phyloP scores from a whole-genome alignment of 2,113 vertebrate species.

The Tylochromis polylepis region DNA sequence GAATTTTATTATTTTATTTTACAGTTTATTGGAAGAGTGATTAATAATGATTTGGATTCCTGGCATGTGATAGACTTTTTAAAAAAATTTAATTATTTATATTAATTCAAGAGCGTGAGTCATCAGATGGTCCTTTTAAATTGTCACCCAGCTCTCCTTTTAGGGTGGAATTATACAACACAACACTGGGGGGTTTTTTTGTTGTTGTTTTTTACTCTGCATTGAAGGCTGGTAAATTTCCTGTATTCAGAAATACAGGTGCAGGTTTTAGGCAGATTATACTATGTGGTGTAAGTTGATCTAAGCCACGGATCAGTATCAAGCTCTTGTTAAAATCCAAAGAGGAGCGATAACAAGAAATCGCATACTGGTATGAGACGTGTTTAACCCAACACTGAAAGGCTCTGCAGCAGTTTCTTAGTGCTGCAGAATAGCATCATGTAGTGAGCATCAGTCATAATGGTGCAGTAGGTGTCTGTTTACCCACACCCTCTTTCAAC shows the following conservation, averaged over 20 bases:
- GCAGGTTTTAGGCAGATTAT: not conserved
- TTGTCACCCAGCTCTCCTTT: not conserved
- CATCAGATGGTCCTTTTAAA: not conserved
- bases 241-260: not conserved
- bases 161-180: not conserved
- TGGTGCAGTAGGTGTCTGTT: not conserved
- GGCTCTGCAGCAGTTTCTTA: not conserved
- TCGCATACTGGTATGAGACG: too few relatives aligned
- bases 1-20: too few relatives aligned
- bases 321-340: not conserved
- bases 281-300: not conserved
- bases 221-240: not conserved
- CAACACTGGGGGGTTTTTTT: not conserved
- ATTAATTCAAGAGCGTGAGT: too few relatives aligned
- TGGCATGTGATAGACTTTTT: too few relatives aligned
- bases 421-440: not conserved
- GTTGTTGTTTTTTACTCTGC: not conserved
- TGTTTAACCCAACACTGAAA: not conserved
- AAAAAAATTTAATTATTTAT: too few relatives aligned
- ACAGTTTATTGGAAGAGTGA: too few relatives aligned
- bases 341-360: not conserved
- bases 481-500: not conserved
- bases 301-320: not conserved
- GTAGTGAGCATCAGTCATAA: not conserved
- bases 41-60: too few relatives aligned